Percentiles rank a stretch among this genome's conserved stretches.
phyloP scores from a whole-genome alignment of 1,140 invertebrate species.

The Parapsyche elsis region DNA sequence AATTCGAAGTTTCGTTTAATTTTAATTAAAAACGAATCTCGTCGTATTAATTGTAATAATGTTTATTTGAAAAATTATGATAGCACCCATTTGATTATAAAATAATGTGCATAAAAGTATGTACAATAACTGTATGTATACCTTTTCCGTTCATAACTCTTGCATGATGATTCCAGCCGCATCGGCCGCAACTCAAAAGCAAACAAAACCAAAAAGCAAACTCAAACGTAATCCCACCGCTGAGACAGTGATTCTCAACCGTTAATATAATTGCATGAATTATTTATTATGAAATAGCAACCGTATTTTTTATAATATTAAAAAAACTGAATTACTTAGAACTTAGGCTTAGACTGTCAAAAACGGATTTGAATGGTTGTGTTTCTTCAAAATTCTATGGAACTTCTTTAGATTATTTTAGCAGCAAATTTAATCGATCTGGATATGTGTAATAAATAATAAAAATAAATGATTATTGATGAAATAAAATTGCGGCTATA shows the following conservation, averaged over 20 bases:
- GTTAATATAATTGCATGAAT: not conserved
- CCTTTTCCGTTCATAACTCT: slow-evolving; percentile 27
- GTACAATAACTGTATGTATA: not conserved
- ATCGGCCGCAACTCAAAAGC: slow-evolving; percentile 13
- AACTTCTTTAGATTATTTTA: no score
- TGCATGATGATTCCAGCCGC: slow-evolving; percentile 38
- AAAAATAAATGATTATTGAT: not conserved
- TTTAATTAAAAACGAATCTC: no score
- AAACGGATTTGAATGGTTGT: no score
- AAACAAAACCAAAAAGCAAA: slow-evolving; percentile 28
- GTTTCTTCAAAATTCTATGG: no score
- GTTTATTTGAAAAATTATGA: not conserved
- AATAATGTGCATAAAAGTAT: not conserved
- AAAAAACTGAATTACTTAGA: no score
- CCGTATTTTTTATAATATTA: no score
- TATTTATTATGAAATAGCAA: not conserved
- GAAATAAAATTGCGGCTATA: not conserved
- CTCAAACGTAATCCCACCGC: slow-evolving; percentile 15
- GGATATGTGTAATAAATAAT: not conserved
- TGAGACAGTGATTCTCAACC: not conserved
- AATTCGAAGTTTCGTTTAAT: no score
- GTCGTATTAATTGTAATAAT: no score
- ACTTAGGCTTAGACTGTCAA: no score
- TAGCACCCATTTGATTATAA: not conserved
- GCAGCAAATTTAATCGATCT: no score